Base-by-base conservation (phyloP, 2,113 vertebrate genomes). In the Cebidichthys violaceus region DNA sequence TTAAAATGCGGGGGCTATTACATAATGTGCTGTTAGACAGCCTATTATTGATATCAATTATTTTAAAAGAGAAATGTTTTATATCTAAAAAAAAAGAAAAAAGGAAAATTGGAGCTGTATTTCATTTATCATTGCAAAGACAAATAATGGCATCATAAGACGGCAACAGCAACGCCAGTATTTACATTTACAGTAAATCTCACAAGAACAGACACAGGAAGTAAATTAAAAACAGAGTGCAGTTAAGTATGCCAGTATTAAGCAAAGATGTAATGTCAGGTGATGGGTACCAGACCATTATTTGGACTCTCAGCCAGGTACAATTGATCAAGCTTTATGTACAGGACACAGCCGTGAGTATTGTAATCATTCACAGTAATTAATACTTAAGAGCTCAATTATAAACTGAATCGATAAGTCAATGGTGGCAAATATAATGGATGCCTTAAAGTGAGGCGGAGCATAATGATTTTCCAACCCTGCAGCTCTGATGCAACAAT, bases 11-110 rank as follows among this genome's bases (percentile, higher is more conserved):
- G 14, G 57, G 15, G n/a, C 52, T 57, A 27, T 27, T 14, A 61
- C 13, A 17, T 61, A 3, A 20, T 35, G 29, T 20, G 31, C 20
- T 18, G 3, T 62, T 62, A 62, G 17, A 62, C 4, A 35, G 1
- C 4, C 8, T 35, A 20, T 22, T 61, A 33, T 15, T 5, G 52
- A 50, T n/a, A n/a, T n/a, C n/a, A n/a, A n/a, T n/a, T n/a, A 20
- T 59, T 59, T 81, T 59, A n/a, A 67, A 59, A 70, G 18, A 66
- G 14, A 20, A 70, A 67, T 67, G 4, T 35, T 83, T 67, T 75
- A 72, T 65, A 24, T 66, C 22, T 45, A 31, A 33, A 31, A 72
- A 69, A 31, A 47, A 45, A 15, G 4, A 15, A 45, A 43, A 45
- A 45, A 13, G 24, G 22, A 43, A 57, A 80, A 65, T 43, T 14